Evolutionary conservation across 2,113 vertebrate species (phyloP).

Genomic region (Ammospiza nelsoni): DNA sequence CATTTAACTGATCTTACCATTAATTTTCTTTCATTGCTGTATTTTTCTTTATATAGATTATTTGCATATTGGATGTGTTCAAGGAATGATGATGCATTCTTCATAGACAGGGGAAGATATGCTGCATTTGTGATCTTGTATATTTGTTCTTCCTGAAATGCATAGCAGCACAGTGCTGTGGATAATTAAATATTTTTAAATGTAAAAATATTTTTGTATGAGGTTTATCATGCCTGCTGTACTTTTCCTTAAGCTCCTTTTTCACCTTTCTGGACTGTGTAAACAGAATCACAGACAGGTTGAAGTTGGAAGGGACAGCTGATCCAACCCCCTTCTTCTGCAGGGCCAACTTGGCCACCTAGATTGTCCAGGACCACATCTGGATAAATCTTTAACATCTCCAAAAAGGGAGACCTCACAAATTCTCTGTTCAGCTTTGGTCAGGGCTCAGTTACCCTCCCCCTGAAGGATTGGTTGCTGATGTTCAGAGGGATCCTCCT

Average conservation of each 20-base stretch:
- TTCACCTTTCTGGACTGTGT: neutral
- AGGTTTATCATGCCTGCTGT: neutral
- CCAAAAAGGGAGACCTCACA: neutral
- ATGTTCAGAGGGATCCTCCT: neutral
- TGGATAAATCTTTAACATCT: neutral
- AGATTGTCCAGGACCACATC: neutral
- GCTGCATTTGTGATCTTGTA: neutral
- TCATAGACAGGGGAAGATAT: neutral
- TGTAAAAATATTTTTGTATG: neutral
- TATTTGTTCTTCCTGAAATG: neutral
- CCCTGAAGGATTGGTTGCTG: neutral
- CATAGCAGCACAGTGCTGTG: neutral
- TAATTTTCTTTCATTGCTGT: neutral
- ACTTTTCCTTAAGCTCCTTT: neutral
- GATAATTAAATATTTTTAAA: neutral
- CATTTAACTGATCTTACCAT: neutral
- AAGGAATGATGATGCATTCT: neutral
- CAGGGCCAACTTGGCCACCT: neutral
- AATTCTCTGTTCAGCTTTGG: neutral
- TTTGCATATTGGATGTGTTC: neutral
- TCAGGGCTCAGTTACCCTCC: neutral
- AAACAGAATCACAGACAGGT: neutral
- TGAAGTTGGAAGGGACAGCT: neutral
- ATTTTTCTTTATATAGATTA: neutral
- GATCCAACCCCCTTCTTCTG: accelerated